These are phyloP conservation scores for Platynereis dumerilii DNA, from an alignment of 2,888 invertebrate species.

Conservation along the genomic window DNA sequence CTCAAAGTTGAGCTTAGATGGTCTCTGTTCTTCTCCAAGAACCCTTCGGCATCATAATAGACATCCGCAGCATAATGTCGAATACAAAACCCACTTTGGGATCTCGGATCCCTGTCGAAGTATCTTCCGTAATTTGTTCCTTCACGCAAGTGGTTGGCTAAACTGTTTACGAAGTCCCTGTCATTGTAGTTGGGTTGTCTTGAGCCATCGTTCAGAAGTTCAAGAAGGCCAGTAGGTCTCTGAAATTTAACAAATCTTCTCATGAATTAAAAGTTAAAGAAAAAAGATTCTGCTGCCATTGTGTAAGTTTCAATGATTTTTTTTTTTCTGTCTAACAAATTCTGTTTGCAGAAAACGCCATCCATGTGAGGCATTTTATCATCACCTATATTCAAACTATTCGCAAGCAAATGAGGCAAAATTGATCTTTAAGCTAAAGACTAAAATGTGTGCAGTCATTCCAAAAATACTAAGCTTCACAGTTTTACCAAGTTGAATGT, in stretches of 20 bases:
- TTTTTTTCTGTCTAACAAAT: no score
- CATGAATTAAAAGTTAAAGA: no score
- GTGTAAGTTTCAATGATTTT: no score
- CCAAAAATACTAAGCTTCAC: no score
- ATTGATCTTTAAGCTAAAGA: no score
- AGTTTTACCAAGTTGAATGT: no score
- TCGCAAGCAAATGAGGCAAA: no score
- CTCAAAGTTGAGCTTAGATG: constrained; percentile 47
- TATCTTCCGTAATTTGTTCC: background rate
- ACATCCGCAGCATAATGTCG: constrained; percentile 40
- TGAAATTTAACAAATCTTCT: background rate
- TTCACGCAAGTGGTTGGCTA: background rate
- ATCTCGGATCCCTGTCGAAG: constrained; percentile 9
- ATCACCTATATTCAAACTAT: no score
- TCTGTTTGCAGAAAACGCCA: no score
- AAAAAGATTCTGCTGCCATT: no score
- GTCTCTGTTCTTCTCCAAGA: constrained; percentile 55
- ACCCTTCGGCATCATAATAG: constrained; percentile 47
- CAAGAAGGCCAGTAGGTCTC: constrained; percentile 26
- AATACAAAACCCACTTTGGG: constrained; percentile 15
- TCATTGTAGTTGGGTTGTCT: constrained; percentile 28
- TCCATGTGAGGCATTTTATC: no score
- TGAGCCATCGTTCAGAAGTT: constrained; percentile 34
- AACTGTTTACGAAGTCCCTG: constrained; percentile 21
- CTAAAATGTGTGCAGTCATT: no score